Percentiles rank a stretch among this genome's conserved stretches.
These are phyloP conservation scores for Stramonita haemastoma DNA, from an alignment of 2,888 invertebrate genomes.

Conservation along the genomic window DNA sequence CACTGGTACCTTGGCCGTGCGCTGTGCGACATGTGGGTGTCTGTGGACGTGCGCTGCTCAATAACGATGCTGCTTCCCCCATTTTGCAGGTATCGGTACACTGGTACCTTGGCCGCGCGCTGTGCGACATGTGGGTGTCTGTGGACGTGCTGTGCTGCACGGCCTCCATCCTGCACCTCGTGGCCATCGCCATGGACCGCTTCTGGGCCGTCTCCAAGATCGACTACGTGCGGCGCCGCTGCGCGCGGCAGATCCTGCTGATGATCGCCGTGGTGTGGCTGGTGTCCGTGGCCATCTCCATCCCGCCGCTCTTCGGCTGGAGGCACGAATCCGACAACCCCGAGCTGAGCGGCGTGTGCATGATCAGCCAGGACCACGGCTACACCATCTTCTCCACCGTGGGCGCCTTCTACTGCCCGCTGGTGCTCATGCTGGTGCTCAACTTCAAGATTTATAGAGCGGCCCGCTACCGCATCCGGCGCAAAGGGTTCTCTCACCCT, in stretches of 20 bases:
- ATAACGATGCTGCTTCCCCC: too few species aligned
- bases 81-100: conserved; percentile 28
- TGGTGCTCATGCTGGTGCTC: conserved; percentile 93
- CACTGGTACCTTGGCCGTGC: conserved; percentile 92
- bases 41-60: conserved; percentile 97
- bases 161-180: conserved; percentile 95
- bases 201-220: conserved; percentile 99
- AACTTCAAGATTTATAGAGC: conserved; percentile 98
- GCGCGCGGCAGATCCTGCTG: conserved; percentile 86
- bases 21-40: conserved; percentile 96
- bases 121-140: conserved; percentile 97
- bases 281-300: conserved; percentile 92
- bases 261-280: conserved; percentile 96
- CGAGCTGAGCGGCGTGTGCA: conserved; percentile 82
- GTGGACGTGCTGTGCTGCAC: conserved; percentile 98
- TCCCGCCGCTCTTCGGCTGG: conserved; percentile 90
- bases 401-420: conserved; percentile 97
- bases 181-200: conserved; percentile 96
- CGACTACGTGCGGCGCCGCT: conserved; percentile 95
- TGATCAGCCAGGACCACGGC: conserved; percentile 88
- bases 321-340: conserved; percentile 65
- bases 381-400: conserved; percentile 97
- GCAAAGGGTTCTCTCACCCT: conserved; percentile 24
- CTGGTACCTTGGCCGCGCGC: conserved; percentile 92
- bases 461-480: conserved; percentile 89